A percentile compares a stretch with the other conserved stretches of the same genome.
Evolutionary conservation across 2,113 vertebrate genomes (phyloP).

Genomic region (Zapornia atra): DNA sequence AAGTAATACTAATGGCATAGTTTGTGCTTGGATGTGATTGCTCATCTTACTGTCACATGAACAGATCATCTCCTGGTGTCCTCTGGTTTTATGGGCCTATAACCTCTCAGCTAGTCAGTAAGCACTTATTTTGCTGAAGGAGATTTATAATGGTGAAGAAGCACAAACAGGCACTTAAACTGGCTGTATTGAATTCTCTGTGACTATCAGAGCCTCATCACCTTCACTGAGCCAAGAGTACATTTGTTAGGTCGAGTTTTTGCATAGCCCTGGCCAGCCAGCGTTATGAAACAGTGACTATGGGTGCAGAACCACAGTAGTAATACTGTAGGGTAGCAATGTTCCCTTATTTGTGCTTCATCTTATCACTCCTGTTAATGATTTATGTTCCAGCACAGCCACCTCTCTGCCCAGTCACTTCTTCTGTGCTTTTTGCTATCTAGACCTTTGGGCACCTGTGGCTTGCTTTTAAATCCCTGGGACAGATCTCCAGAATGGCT

Average conservation of each 20-base stretch:
- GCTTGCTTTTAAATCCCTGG: conserved; percentile 3
- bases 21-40: not conserved
- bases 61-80: not conserved
- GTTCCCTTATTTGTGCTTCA: not conserved
- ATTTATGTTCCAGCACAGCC: not conserved
- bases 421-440: not conserved
- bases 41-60: not conserved
- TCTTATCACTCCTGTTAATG: not conserved
- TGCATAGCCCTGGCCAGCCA: not conserved
- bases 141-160: not conserved
- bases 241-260: not conserved
- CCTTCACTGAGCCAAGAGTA: not conserved
- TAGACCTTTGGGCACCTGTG: not conserved
- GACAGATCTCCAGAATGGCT: not conserved
- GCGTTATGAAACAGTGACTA: not conserved
- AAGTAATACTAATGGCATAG: conserved; percentile 49
- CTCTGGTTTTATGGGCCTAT: conserved; percentile 8
- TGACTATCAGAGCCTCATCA: not conserved
- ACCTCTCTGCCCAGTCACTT: not conserved
- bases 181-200: not conserved
- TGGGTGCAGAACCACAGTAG: not conserved
- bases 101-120: not conserved
- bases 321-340: not conserved
- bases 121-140: not conserved
- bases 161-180: conserved; percentile 6